A percentile compares a stretch with the other conserved stretches of the same genome.
Conservation (phyloP, 2,113 vertebrate species). For the Pardalotus punctatus region DNA sequence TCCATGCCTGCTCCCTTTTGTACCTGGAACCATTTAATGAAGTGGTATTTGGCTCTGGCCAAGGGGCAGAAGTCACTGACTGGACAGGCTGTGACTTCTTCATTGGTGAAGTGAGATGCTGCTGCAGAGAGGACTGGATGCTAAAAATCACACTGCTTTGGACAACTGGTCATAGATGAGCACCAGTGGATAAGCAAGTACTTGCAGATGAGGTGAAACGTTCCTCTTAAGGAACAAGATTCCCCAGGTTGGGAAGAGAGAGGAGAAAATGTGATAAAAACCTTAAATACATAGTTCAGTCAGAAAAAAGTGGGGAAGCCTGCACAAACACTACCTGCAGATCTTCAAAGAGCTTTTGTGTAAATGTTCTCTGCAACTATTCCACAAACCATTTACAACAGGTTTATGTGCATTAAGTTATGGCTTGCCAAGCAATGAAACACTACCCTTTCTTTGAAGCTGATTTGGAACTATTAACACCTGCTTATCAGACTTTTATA, state of each 20-base stretch:
- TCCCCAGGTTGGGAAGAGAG: fast-evolving
- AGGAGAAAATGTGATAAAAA: not conserved
- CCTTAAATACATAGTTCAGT: not conserved
- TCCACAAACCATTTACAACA: not conserved
- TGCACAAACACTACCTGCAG: not conserved
- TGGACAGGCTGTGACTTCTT: not conserved
- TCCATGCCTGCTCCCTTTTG: not conserved
- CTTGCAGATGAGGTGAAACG: not conserved
- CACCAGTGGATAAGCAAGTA: fast-evolving
- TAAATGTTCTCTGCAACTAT: not conserved
- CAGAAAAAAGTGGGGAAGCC: not conserved
- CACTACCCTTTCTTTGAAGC: not conserved
- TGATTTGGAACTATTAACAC: not conserved
- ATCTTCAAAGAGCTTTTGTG: not conserved
- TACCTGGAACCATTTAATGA: not conserved
- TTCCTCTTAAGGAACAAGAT: not conserved
- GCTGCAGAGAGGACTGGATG: not conserved
- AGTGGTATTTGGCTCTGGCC: not conserved
- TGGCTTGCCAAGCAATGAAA: not conserved
- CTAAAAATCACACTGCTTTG: not conserved
- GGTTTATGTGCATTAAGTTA: not conserved
- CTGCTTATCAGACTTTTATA: not conserved
- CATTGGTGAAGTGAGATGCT: not conserved
- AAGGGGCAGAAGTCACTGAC: not conserved
- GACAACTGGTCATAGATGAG: not conserved